phyloP scores from a whole-genome alignment of 2,888 invertebrate genomes.

The Cantharis flavilabris region DNA sequence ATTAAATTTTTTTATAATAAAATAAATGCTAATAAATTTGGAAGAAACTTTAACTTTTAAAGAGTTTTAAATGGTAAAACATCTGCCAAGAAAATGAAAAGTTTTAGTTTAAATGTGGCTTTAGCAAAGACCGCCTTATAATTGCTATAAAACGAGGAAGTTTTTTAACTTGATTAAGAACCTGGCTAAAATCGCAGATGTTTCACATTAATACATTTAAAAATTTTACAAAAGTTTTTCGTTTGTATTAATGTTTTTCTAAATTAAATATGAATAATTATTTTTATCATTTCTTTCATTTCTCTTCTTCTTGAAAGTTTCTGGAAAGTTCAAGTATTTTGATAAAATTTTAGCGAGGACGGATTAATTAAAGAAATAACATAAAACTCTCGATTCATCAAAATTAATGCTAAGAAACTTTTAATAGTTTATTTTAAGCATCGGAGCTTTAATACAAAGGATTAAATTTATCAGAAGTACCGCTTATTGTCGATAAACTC shows the following conservation, averaged over 20 bases:
- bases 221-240: neutral
- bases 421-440: neutral
- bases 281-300: neutral
- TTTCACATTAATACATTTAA: neutral
- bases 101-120: neutral
- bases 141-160: neutral
- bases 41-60: neutral
- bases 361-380: neutral
- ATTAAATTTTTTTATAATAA: conserved; percentile 6
- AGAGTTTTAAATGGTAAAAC: neutral
- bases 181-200: neutral
- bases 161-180: neutral
- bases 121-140: neutral
- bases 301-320: neutral
- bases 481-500: neutral
- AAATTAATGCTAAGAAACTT: neutral
- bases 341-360: neutral
- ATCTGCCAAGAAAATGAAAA: conserved; percentile 1
- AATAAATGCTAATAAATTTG: neutral
- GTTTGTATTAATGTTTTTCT: neutral
- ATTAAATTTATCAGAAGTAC: neutral
- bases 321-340: neutral
- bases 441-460: neutral
- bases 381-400: neutral
- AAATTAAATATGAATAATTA: neutral